Conservation (phyloP, 2,797 vertebrate genomes). For the Balearica regulorum region DNA sequence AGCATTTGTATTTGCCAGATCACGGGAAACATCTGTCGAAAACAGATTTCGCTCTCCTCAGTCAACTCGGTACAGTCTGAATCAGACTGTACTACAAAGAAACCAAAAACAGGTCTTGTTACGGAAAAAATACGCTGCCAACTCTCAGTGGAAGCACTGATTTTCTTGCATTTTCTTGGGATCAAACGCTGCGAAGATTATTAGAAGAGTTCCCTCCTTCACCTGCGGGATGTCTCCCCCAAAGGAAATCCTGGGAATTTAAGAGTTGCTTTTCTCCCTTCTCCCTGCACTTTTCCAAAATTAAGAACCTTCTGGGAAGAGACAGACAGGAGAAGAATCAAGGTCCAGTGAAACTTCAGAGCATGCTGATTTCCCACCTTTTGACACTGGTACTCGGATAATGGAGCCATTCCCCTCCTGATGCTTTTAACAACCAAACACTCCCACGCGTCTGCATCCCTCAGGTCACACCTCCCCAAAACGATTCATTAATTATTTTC, state of each 20-base stretch:
- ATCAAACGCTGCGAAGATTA: neutral
- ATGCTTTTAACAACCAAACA: neutral
- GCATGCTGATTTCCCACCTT: neutral
- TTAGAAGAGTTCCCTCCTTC: neutral
- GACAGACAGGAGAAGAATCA: neutral
- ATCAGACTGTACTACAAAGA: conserved; percentile 44
- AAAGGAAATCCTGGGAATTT: neutral
- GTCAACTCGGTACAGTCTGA: conserved; percentile 55
- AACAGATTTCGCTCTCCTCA: conserved; percentile 65
- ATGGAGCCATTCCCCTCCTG: neutral
- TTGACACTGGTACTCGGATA: rapidly evolving
- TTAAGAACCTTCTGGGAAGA: neutral
- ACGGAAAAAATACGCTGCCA: neutral
- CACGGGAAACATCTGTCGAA: conserved; percentile 69
- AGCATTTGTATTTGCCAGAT: conserved; percentile 61
- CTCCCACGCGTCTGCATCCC: neutral
- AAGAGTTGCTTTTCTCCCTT: neutral
- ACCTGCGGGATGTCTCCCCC: neutral
- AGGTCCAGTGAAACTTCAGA: neutral
- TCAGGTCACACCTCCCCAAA: neutral
- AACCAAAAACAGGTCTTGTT: conserved; percentile 13
- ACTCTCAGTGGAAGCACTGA: neutral
- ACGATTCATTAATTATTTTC: conserved; percentile 31
- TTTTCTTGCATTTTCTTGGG: conserved; percentile 9
- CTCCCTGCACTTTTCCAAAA: neutral